Evolutionary conservation across 1,140 invertebrate genomes (phyloP).

Genomic region (Plectus sambesii): DNA sequence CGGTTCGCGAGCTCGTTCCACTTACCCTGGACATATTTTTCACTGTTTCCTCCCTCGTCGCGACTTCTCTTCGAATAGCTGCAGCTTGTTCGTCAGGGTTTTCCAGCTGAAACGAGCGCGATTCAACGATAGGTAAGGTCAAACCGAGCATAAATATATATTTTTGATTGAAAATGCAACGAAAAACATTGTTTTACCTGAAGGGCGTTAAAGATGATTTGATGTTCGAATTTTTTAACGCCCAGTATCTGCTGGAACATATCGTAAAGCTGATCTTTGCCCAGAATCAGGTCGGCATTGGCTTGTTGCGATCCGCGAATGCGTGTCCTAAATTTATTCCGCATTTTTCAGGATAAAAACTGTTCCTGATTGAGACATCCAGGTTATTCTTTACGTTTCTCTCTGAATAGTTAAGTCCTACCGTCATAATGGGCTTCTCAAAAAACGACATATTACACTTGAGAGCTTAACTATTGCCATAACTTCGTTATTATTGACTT

Average conservation of each 20-base stretch:
- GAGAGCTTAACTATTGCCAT: too few relatives aligned
- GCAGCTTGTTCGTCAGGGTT: constrained; percentile 99
- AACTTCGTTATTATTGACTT: too few relatives aligned
- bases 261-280: constrained; percentile 94
- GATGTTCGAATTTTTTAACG: constrained; percentile 99
- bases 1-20: background rate
- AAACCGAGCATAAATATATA: background rate
- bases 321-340: too few relatives aligned
- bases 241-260: constrained; percentile 98
- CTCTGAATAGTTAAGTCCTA: too few relatives aligned
- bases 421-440: too few relatives aligned
- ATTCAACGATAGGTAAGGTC: too few relatives aligned
- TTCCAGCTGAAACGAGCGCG: constrained; percentile 62
- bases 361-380: constrained; percentile 46
- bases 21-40: constrained; percentile 88
- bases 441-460: too few relatives aligned
- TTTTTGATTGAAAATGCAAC: background rate
- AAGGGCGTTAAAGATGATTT: constrained; percentile 93
- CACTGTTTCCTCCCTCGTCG: constrained; percentile 87
- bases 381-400: too few relatives aligned
- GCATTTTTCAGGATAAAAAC: constrained; percentile 50
- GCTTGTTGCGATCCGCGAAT: constrained; percentile 58
- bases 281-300: constrained; percentile 70
- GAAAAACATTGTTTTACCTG: constrained; percentile 58
- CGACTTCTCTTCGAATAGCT: constrained; percentile 91